phyloP scores from a whole-genome alignment of 2,797 vertebrate species.

The Sardinella longiceps region DNA sequence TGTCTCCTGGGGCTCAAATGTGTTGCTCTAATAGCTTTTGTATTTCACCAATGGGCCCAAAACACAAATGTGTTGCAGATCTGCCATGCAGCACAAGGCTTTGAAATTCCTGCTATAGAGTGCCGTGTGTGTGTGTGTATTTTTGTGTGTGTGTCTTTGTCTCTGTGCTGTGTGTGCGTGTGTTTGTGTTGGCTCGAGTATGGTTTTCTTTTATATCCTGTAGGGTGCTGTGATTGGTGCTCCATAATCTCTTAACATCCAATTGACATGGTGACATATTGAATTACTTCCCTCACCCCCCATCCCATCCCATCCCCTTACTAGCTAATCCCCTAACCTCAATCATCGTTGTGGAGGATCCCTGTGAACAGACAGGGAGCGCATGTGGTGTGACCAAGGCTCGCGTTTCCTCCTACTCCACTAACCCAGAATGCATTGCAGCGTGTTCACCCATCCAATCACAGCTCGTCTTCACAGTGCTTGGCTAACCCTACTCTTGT shows the following conservation, averaged over 20 bases:
- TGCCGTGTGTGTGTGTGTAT: background rate
- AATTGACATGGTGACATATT: background rate
- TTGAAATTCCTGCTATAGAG: conserved; percentile 39
- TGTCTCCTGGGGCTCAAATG: background rate
- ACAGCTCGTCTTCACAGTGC: background rate
- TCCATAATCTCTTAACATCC: background rate
- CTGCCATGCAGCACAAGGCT: conserved; percentile 24
- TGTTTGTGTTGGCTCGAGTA: conserved; percentile 35
- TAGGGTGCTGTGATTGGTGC: conserved; percentile 19
- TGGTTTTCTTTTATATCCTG: background rate
- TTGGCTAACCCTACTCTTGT: background rate
- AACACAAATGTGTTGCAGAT: background rate
- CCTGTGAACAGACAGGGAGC: background rate
- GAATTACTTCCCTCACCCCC: background rate
- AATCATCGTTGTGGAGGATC: background rate
- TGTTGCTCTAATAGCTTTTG: background rate
- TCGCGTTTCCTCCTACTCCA: background rate
- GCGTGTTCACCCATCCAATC: background rate
- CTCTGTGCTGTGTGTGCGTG: background rate
- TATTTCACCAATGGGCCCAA: background rate
- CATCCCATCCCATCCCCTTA: background rate
- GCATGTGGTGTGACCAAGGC: background rate
- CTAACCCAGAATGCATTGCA: background rate
- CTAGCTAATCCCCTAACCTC: background rate
- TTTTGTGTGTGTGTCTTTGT: background rate